Base-by-base conservation (phyloP, 1,140 invertebrate species). In the Portunus trituberculatus region DNA sequence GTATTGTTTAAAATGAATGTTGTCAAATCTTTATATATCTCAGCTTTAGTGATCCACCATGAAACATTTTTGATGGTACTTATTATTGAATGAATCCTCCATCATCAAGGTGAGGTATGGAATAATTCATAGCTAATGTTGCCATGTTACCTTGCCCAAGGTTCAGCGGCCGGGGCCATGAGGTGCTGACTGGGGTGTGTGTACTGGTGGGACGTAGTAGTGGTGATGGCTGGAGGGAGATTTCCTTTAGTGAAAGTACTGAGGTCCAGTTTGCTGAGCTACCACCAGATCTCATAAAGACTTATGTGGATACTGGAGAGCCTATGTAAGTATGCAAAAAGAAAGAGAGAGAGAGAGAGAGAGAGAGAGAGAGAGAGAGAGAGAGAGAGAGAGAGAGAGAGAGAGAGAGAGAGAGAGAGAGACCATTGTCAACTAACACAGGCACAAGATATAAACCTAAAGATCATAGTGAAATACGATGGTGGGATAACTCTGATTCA, bases 231-330 rank as follows among this genome's bases (percentile, higher is more conserved):
- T 76, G 86, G 86, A 14, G 31, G 67, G 91, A 88, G 10, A 45
- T 52, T 87, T 45, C 45, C 52, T 83, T 92, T 29, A 28, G 93
- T 89, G 91, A 93, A 46, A 39, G 86, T 52, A 89, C 59, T 32
- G 28, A 83, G 52, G 93, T 88, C 28, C 32, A 82, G 29, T 88
- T 94, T 82, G 88, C 83, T n/a, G 31, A 94, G n/a, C 29, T 89
- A 31, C 10, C 52, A 14, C 4, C 25, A 32, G 93, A 87, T 8
- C 28, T 28, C 16, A 31, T 91, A 52, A 88, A 89, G 16, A 25
- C 93, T 29, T 88, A 86, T 52, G 48, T 91, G 25, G 32, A 46
- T 29, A 88, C 45, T 29, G 86, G 83, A 31, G 83, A 91, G 83
- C 86, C 86, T 52, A 29, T 87, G 67, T 82, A 93, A 90, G 59